phyloP scores from a whole-genome alignment of 2,888 invertebrate genomes.

The Tillus elongatus region DNA sequence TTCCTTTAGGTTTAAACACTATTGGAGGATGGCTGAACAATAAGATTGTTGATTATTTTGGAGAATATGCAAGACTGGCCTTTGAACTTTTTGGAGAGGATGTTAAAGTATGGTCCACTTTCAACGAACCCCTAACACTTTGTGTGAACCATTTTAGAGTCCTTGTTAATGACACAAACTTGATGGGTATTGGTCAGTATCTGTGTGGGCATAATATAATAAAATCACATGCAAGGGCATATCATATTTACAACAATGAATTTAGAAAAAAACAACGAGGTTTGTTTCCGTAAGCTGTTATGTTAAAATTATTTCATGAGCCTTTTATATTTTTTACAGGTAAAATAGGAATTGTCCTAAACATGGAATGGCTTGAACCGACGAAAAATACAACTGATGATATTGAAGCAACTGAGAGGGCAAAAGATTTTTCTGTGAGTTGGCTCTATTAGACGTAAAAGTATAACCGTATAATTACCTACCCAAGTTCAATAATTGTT shows the following conservation, averaged over 20 bases:
- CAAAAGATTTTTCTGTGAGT: slow-evolving; percentile 47
- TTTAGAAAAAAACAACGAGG: slow-evolving; percentile 32
- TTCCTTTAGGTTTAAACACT: slow-evolving; percentile 31
- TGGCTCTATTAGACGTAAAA: too few relatives aligned
- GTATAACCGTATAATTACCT: too few relatives aligned
- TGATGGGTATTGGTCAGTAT: slow-evolving; percentile 49
- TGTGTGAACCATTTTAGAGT: slow-evolving; percentile 12
- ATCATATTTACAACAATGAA: slow-evolving; percentile 37
- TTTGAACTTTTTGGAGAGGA: slow-evolving; percentile 24
- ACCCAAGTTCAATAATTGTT: too few relatives aligned
- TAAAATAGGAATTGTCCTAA: slow-evolving; percentile 47
- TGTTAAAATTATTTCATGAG: slow-evolving; percentile 18
- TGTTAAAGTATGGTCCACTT: slow-evolving; percentile 27
- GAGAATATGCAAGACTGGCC: slow-evolving; percentile 24
- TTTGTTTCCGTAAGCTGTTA: too few relatives aligned
- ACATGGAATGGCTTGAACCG: slow-evolving; percentile 46
- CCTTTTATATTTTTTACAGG: slow-evolving; percentile 36
- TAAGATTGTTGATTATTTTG: slow-evolving; percentile 20
- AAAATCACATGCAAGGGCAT: slow-evolving; percentile 42
- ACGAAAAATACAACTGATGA: slow-evolving; percentile 42
- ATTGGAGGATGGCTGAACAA: slow-evolving; percentile 23
- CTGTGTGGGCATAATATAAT: slow-evolving; percentile 45
- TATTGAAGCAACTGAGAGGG: slow-evolving; percentile 43
- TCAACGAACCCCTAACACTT: slow-evolving; percentile 24
- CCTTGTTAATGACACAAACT: slow-evolving; percentile 12